Evolutionary conservation across 2,888 invertebrate genomes (phyloP), one percentile per base, ranked within the genome.

Genomic region (Hydrotaea cyrtoneurina): DNA sequence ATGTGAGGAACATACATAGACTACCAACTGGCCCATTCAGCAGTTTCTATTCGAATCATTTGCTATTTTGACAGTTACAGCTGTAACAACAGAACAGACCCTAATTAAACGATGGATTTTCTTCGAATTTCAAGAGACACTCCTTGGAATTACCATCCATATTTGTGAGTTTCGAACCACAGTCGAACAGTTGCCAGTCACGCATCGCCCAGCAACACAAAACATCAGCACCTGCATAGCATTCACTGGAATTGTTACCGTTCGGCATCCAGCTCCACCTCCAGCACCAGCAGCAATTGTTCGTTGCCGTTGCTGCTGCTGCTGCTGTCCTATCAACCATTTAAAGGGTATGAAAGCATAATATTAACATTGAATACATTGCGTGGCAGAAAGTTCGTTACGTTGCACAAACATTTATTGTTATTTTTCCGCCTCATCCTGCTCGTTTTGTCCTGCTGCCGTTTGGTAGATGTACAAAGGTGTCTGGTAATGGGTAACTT

Each of bases 381-480:
- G 82, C 74, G 85, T 82, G 69, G 82, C 82, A 82, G 74, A 85
- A 82, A 77, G 55, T 80, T 82, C 62, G 77, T 82, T 80, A 74
- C 64, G 73, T 79, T 77, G 50, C 66, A 77, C 78, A 77, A 77
- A 78, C 77, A 77, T 75, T 80, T 75, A 74, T 74, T 85, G 19
- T 76, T 79, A 59, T 50, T 82, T 46, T 59, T 55, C 19, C 55
- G 23, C 46, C 2, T 66, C 19, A 11, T 64, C 26, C 55, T 13
- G 8, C 19, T 36, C n/a, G 17, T 36, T 21, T 17, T 11, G 10
- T 74, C 15, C 21, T n/a, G 31, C 50, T 50, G 57, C n/a, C 23
- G 23, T 0, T 11, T 23, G 1, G 4, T 3, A n/a, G 21, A 4
- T 13, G 5, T 19, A 46, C 21, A 11, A 19, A 21, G 19, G 21